Conservation (phyloP, 1,140 invertebrate genomes). For the Macrostomum lignano region DNA sequence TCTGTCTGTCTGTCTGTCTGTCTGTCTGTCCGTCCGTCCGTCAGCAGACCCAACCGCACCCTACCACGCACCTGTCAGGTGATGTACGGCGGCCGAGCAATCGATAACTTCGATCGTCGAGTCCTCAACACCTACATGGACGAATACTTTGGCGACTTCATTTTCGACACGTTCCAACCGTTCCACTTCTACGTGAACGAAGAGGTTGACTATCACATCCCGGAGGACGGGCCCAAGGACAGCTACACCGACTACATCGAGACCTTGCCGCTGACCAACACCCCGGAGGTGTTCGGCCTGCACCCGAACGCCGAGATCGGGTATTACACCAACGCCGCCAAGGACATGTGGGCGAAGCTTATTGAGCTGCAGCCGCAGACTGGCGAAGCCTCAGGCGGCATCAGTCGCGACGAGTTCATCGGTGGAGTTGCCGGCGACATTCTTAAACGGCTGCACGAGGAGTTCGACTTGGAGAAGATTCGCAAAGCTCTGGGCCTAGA, state of each 20-base stretch:
- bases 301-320: slow-evolving; percentile 29
- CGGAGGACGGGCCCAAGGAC: slow-evolving; percentile 14
- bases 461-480: slow-evolving; percentile 47
- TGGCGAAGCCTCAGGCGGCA: slow-evolving; percentile 17
- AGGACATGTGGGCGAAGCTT: slow-evolving; percentile 49
- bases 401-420: not conserved
- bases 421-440: not conserved
- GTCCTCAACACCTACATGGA: slow-evolving; percentile 59
- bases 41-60: too few relatives aligned
- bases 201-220: slow-evolving; percentile 45
- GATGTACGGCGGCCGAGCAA: slow-evolving; percentile 67
- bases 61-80: too few relatives aligned
- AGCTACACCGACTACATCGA: slow-evolving; percentile 18
- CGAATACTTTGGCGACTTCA: slow-evolving; percentile 67
- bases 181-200: slow-evolving; percentile 55
- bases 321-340: slow-evolving; percentile 33
- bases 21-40: too few relatives aligned
- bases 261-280: slow-evolving; percentile 20
- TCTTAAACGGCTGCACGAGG: slow-evolving; percentile 16
- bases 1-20: too few relatives aligned
- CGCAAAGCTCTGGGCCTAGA: slow-evolving; percentile 42
- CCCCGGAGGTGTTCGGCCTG: slow-evolving; percentile 27
- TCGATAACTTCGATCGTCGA: slow-evolving; percentile 55
- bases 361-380: slow-evolving; percentile 59
- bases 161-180: slow-evolving; percentile 56